Evolutionary conservation across 2,113 vertebrate species (phyloP).

Genomic region (Isurus oxyrinchus): DNA sequence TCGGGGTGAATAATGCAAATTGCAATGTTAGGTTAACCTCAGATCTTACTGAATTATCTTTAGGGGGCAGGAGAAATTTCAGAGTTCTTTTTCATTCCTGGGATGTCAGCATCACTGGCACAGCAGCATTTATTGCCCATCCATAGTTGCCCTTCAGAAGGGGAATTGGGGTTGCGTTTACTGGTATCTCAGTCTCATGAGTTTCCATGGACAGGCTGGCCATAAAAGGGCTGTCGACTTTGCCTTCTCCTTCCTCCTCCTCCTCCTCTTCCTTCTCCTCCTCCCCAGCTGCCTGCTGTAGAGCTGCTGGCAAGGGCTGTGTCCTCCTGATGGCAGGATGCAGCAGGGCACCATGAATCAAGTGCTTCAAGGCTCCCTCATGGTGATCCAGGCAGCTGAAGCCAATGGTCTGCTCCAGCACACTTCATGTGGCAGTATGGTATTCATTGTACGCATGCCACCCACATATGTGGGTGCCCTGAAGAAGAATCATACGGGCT

Average conservation of each 20-base stretch:
- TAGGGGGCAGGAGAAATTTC: background rate
- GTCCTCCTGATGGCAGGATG: no score
- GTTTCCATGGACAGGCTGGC: background rate
- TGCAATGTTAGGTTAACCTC: constrained; percentile 1
- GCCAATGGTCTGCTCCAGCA: no score
- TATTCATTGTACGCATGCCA: no score
- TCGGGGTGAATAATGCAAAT: constrained; percentile 10
- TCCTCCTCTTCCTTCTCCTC: background rate
- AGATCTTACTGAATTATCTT: background rate
- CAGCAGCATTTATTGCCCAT: background rate
- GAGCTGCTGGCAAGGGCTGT: no score
- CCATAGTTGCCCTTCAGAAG: background rate
- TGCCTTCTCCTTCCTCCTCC: background rate
- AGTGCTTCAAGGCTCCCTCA: no score
- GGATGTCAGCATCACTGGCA: background rate
- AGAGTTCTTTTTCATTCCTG: background rate
- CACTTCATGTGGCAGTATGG: no score
- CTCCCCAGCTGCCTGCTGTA: no score
- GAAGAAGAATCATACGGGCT: no score
- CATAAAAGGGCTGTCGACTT: no score
- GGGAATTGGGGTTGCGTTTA: background rate
- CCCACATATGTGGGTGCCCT: no score
- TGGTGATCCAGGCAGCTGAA: no score
- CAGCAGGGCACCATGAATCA: no score
- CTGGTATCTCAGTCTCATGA: background rate